A percentile compares a stretch with the other conserved stretches of the same genome.
These are phyloP conservation scores for Volucella inanis DNA, from an alignment of 2,888 invertebrate genomes.

Conservation along the genomic window DNA sequence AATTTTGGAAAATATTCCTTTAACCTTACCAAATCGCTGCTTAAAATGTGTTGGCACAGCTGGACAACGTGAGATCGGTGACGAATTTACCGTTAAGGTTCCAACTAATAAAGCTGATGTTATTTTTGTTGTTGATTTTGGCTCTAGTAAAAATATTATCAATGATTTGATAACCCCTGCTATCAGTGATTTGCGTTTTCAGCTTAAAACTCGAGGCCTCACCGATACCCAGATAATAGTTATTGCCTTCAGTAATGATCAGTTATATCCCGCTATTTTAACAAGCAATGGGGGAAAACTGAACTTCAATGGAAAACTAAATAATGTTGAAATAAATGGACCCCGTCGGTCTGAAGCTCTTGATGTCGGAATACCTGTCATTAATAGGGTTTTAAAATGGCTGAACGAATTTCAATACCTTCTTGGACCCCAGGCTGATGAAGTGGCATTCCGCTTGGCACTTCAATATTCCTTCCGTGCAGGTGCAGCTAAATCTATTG, in stretches of 20 bases:
- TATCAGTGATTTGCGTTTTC: slow-evolving; percentile 79
- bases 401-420: too few relatives aligned
- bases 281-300: slow-evolving; percentile 84
- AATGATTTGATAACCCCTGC: slow-evolving; percentile 80
- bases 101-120: slow-evolving; percentile 92
- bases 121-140: slow-evolving; percentile 88
- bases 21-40: slow-evolving; percentile 87
- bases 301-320: slow-evolving; percentile 84
- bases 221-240: too few relatives aligned
- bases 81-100: slow-evolving; percentile 86
- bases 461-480: slow-evolving; percentile 89
- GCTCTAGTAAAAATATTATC: slow-evolving; percentile 80
- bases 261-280: too few relatives aligned
- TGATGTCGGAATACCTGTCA: slow-evolving; percentile 74
- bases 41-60: slow-evolving; percentile 83
- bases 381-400: too few relatives aligned
- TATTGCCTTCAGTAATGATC: too few relatives aligned
- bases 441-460: slow-evolving; percentile 85
- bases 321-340: slow-evolving; percentile 79
- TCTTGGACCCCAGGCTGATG: too few relatives aligned
- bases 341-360: slow-evolving; percentile 78
- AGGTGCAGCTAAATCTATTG: slow-evolving; percentile 89
- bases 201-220: too few relatives aligned
- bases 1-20: slow-evolving; percentile 85
- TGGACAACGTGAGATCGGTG: slow-evolving; percentile 85